A percentile compares a stretch with the other conserved stretches of the same genome.
These are phyloP conservation scores for Erebia aethiops DNA, from an alignment of 2,888 invertebrate species.

Conservation along the genomic window DNA sequence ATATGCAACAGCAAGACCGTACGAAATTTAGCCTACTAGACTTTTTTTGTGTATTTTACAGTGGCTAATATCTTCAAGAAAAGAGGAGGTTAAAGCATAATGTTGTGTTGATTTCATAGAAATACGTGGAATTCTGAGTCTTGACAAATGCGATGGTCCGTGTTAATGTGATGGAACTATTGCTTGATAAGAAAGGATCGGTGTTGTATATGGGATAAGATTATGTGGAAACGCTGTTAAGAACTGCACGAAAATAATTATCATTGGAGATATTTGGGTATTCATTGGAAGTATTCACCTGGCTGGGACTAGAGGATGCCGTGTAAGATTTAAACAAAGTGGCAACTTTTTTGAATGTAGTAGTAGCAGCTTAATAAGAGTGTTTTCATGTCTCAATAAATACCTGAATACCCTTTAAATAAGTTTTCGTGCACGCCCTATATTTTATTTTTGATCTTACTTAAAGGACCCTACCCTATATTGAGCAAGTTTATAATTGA, in stretches of 20 bases:
- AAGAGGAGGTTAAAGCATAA: no score
- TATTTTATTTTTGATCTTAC: not conserved
- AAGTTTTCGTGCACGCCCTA: slow-evolving; percentile 1
- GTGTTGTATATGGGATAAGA: not conserved
- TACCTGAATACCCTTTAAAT: not conserved
- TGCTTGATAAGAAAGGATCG: not conserved
- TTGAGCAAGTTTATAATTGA: not conserved
- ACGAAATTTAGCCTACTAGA: no score
- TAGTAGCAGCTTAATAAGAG: not conserved
- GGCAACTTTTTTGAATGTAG: not conserved
- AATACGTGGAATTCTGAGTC: no score
- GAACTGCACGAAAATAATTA: not conserved
- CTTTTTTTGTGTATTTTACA: no score
- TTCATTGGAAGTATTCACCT: not conserved
- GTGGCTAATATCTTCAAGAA: no score
- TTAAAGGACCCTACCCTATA: not conserved
- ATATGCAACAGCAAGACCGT: no score
- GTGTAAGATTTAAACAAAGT: not conserved
- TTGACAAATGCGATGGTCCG: no score
- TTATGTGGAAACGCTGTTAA: not conserved
- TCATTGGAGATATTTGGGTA: not conserved
- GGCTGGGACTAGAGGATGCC: not conserved
- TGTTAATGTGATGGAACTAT: no score
- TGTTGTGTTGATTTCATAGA: no score
- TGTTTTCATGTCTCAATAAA: not conserved